phyloP scores from a whole-genome alignment of 1,140 invertebrate species.

The Patella vulgata region DNA sequence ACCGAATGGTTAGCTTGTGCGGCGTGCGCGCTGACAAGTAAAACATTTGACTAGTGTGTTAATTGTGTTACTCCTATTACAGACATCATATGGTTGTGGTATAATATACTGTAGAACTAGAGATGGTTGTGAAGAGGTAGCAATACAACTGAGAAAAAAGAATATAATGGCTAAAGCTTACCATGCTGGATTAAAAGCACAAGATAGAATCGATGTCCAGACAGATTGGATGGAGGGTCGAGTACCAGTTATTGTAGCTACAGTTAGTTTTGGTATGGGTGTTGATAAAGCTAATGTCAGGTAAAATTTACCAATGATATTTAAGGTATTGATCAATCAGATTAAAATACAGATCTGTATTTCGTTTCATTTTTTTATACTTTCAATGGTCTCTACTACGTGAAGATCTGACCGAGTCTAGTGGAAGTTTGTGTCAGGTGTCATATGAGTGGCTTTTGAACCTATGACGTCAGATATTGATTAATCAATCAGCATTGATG shows the following conservation, averaged over 20 bases:
- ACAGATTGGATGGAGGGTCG: constrained; percentile 75
- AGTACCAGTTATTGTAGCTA: constrained; percentile 72
- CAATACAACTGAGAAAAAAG: constrained; percentile 68
- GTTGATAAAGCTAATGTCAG: constrained; percentile 78
- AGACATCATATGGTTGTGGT: constrained; percentile 73
- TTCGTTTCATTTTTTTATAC: too few relatives aligned
- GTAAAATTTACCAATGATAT: constrained; percentile 48
- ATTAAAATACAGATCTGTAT: too few relatives aligned
- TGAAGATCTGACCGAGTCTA: too few relatives aligned
- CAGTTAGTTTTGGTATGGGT: constrained; percentile 81
- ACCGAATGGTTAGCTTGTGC: not conserved
- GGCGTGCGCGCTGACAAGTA: not conserved
- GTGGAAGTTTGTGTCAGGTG: too few relatives aligned
- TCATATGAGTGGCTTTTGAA: too few relatives aligned
- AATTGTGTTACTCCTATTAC: too few relatives aligned
- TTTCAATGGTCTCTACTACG: too few relatives aligned
- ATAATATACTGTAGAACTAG: constrained; percentile 78
- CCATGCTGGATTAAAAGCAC: constrained; percentile 72
- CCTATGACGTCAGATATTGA: too few relatives aligned
- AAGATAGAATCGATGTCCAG: constrained; percentile 71
- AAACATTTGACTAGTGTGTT: too few relatives aligned
- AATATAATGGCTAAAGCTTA: constrained; percentile 73
- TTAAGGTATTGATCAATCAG: too few relatives aligned
- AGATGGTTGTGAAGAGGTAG: constrained; percentile 75
- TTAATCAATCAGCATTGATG: too few relatives aligned